Base-by-base conservation (phyloP, 1,140 invertebrate species). In the Artemia franciscana region DNA sequence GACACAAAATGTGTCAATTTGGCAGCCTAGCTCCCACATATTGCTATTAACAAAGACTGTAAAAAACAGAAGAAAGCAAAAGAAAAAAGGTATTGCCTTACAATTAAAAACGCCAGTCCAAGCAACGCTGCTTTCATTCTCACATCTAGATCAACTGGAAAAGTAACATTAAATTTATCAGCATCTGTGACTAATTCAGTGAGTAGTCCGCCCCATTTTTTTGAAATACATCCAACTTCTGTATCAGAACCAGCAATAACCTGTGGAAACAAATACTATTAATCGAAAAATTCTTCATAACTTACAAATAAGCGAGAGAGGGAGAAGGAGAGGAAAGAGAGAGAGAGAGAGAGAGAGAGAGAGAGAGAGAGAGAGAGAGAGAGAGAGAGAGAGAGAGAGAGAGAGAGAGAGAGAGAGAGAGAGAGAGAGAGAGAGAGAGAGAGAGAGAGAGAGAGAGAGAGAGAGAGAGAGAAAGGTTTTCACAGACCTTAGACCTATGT, bases 121-220 rank as follows among this genome's bases (percentile, higher is more conserved):
- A 77, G 60, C n/a, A 75, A 61, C 12, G 70, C 67, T 24, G 74
- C 73, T 65, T 77, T 77, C 59, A 75, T 70, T 24, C 70, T 70
- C 5, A 76, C 71, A 65, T 76, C 73, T 59, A 77, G 66, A 67
- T 76, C 73, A 18, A 73, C 63, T 5, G 75, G 75, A 65, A 77
- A 75, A 7, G 69, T 66, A 12, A 76, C 70, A 7, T 71, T 72
- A 67, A 77, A 76, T 63, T 73, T 77, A 62, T 76, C 75, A 27
- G 75, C 71, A 68, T 76, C 74, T 5, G 74, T 76, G 64, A 75
- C 74, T n/a, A 70, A 62, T 67, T 77, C 76, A 63, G 71, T 71
- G 9, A 68, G 66, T 7, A 77, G 63, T 5, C 75, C 74, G 30
- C 67, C 66, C 73, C 74, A 76, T 65, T 76, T 70, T 66, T 77